phyloP scores from a whole-genome alignment of 1,140 invertebrate species.

The Scylla paramamosain region DNA sequence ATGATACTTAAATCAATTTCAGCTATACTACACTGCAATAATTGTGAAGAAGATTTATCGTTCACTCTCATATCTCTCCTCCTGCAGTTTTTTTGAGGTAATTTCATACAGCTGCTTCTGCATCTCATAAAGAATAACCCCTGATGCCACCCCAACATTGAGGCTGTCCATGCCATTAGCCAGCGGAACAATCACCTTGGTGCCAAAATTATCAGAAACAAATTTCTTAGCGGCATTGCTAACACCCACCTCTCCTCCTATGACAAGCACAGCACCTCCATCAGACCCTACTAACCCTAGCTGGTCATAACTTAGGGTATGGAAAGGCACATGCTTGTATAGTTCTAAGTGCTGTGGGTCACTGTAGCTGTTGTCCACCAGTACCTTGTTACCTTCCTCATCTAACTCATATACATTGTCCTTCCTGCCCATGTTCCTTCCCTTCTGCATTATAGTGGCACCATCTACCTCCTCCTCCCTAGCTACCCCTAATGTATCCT shows the following conservation, averaged over 20 bases:
- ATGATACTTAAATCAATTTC: no score
- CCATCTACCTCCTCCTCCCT: not conserved
- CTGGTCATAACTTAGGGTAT: slow-evolving; percentile 85
- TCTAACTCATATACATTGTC: slow-evolving; percentile 73
- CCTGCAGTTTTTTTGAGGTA: not conserved
- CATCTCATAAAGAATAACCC: slow-evolving; percentile 92
- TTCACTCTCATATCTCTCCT: not conserved
- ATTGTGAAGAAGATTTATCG: not conserved
- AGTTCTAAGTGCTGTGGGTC: slow-evolving; percentile 76
- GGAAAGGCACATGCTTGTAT: slow-evolving; percentile 79
- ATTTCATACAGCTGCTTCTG: slow-evolving; percentile 84
- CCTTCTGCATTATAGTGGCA: no score
- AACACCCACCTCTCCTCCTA: slow-evolving; percentile 95
- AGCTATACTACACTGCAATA: no score
- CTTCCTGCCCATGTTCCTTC: not conserved
- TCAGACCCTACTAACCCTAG: slow-evolving; percentile 81
- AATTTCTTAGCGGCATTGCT: slow-evolving; percentile 86
- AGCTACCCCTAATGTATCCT: not conserved
- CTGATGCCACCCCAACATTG: slow-evolving; percentile 90
- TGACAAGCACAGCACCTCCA: slow-evolving; percentile 84
- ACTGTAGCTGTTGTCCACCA: slow-evolving; percentile 77
- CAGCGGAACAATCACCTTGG: slow-evolving; percentile 87
- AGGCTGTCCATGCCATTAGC: slow-evolving; percentile 90
- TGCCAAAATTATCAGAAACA: slow-evolving; percentile 82
- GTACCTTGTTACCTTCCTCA: slow-evolving; percentile 77